phyloP scores from a whole-genome alignment of 30 jellyfish, hydroid and myxozoan genomes.

The Clytia hemisphaerica region DNA sequence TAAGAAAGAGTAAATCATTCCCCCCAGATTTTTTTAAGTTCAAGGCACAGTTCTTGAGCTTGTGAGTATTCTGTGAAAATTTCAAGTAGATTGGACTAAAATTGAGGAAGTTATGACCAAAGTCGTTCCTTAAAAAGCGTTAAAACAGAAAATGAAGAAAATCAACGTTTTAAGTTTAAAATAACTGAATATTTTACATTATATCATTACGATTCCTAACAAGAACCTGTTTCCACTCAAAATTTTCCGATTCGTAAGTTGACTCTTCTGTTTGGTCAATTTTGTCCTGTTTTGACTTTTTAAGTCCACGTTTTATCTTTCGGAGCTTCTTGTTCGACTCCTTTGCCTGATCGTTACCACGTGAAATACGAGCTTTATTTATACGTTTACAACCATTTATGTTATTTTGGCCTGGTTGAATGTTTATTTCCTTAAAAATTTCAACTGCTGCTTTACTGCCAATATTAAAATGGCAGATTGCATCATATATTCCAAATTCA shows the following conservation, averaged over 20 bases:
- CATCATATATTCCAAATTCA: constrained; percentile 30
- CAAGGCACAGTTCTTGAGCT: not conserved
- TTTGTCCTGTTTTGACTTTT: not conserved
- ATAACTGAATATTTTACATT: too few species aligned
- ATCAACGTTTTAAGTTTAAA: not conserved
- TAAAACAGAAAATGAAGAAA: too few species aligned
- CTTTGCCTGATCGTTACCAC: not conserved
- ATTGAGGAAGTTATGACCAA: not conserved
- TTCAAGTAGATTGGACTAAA: not conserved
- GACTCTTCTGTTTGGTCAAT: not conserved
- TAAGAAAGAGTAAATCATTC: too few species aligned
- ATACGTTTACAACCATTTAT: constrained; percentile 5
- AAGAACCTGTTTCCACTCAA: too few species aligned
- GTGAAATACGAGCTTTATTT: constrained; percentile 1
- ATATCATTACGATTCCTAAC: too few species aligned
- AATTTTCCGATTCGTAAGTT: not conserved
- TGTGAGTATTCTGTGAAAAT: not conserved
- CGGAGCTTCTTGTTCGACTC: constrained; percentile 6
- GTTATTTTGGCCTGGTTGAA: not conserved
- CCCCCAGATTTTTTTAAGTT: not conserved
- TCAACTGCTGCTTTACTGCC: constrained; percentile 22
- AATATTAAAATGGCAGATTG: constrained; percentile 20
- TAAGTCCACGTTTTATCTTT: constrained; percentile 13
- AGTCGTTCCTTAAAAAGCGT: not conserved
- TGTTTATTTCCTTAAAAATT: not conserved